These are phyloP conservation scores for Hydra vulgaris DNA, from an alignment of 30 jellyfish, hydroid and myxozoan species.

Conservation along the genomic window DNA sequence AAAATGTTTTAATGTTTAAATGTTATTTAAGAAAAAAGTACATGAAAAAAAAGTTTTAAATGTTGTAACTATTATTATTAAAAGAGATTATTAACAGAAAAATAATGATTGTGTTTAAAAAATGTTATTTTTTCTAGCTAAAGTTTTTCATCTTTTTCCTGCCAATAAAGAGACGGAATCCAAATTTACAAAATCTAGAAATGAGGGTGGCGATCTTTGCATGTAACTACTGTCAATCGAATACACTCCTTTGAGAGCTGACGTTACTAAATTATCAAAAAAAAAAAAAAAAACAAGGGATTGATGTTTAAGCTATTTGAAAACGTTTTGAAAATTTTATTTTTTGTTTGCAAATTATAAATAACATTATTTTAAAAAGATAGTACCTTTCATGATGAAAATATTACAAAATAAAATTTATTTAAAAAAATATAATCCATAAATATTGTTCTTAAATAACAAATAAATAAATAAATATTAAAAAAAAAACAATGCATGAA, in stretches of 20 bases:
- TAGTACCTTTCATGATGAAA: no score
- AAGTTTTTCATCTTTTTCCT: conserved; percentile 19
- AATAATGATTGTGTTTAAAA: not conserved
- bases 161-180: conserved; percentile 36
- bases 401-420: no score
- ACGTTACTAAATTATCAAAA: conserved; percentile 56
- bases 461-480: not conserved
- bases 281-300: not conserved
- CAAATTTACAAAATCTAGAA: conserved; percentile 76
- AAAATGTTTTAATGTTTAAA: no score
- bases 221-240: conserved; percentile 80
- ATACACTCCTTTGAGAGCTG: conserved; percentile 84
- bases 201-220: conserved; percentile 60
- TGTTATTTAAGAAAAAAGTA: no score
- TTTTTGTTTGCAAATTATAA: no score
- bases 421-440: no score
- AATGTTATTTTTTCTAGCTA: not conserved
- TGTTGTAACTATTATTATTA: not conserved
- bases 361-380: no score
- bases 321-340: not conserved
- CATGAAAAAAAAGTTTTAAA: not conserved
- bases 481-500: not conserved
- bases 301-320: not conserved
- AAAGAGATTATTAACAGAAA: not conserved
- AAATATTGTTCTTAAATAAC: no score